These are phyloP conservation scores for Graphium colonna DNA, from an alignment of 2,888 invertebrate genomes.

Conservation along the genomic window DNA sequence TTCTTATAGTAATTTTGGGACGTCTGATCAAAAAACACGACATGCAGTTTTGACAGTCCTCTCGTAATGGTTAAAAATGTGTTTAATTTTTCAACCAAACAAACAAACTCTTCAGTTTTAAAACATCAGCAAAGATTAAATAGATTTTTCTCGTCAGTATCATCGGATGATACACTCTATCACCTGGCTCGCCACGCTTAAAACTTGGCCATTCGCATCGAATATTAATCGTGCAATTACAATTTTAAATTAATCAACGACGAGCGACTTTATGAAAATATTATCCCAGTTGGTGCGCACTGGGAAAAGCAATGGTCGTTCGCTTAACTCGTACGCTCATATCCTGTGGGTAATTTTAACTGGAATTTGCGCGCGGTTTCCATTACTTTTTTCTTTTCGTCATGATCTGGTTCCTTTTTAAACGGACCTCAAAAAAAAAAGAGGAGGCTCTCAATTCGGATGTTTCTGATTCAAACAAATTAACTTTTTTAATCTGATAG, in stretches of 20 bases:
- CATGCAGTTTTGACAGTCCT: background rate
- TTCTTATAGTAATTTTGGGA: no score
- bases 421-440: no score
- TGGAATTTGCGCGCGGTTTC: background rate
- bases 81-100: no score
- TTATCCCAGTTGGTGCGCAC: no score
- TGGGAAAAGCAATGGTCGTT: no score
- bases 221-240: constrained; percentile 8
- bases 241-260: constrained; percentile 1
- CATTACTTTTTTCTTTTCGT: background rate
- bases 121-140: no score
- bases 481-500: no score
- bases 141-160: background rate
- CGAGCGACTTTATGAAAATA: background rate
- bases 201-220: background rate
- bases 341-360: background rate
- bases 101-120: no score
- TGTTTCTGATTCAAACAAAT: no score
- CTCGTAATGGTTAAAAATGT: background rate
- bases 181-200: background rate
- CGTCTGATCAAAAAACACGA: background rate
- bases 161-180: background rate
- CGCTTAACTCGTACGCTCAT: background rate
- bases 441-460: no score
- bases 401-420: background rate